Evolutionary conservation across 2,888 invertebrate genomes (phyloP).

Genomic region (Drosophila prostipennis): DNA sequence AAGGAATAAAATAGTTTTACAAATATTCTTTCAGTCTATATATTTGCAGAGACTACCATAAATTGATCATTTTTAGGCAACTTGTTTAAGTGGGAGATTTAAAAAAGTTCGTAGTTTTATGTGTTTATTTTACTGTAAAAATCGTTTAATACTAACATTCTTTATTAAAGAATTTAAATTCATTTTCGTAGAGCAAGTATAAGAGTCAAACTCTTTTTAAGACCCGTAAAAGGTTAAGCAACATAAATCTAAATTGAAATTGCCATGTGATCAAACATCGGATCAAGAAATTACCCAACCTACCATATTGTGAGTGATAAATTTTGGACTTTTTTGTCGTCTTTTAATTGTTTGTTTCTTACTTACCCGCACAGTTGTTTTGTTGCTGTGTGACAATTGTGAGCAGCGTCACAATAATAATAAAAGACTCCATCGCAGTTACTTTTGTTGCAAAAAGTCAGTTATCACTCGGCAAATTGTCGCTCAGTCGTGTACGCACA

Average conservation of each 20-base stretch:
- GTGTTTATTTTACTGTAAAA: too few species aligned
- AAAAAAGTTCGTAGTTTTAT: too few species aligned
- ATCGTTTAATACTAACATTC: too few species aligned
- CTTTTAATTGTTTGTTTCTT: constrained; percentile 12
- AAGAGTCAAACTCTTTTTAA: too few species aligned
- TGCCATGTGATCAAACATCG: constrained; percentile 15
- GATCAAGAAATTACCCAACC: constrained; percentile 17
- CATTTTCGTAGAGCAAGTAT: too few species aligned
- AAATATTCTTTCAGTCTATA: too few species aligned
- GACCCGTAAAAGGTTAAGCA: neutral
- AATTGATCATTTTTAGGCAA: neutral
- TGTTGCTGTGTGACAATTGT: constrained; percentile 40
- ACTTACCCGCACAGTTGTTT: constrained; percentile 65
- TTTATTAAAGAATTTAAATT: too few species aligned
- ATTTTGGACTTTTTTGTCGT: neutral
- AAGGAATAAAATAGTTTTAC: too few species aligned
- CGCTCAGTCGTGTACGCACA: constrained; percentile 50
- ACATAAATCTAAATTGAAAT: constrained; percentile 12
- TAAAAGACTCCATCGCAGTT: constrained; percentile 17
- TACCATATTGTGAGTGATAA: neutral
- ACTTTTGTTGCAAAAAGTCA: constrained; percentile 25
- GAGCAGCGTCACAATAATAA: constrained; percentile 40
- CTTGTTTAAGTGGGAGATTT: too few species aligned
- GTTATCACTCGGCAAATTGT: constrained; percentile 62
- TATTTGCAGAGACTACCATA: too few species aligned